phyloP scores from a whole-genome alignment of 2,113 vertebrate species.

The Campylomormyrus numenius region DNA sequence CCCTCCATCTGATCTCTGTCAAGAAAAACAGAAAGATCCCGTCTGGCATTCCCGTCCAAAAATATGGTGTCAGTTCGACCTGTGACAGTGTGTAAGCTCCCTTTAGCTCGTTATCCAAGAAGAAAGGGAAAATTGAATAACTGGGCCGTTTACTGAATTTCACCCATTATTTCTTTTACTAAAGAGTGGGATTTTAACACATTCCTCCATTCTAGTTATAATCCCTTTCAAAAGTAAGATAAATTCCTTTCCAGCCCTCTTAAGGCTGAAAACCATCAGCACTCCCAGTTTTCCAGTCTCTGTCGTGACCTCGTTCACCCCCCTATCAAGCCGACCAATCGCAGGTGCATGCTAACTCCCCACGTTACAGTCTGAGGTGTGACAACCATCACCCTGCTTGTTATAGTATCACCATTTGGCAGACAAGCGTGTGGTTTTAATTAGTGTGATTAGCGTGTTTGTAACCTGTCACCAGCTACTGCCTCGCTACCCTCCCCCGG shows the following conservation, averaged over 20 bases:
- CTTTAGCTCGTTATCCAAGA: neutral
- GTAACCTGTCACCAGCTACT: neutral
- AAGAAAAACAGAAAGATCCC: neutral
- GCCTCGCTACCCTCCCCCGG: neutral
- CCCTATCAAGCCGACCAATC: neutral
- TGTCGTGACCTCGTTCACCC: conserved; percentile 30
- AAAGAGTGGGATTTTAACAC: neutral
- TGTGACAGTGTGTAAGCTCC: neutral
- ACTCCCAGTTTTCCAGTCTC: conserved; percentile 30
- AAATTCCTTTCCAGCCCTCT: neutral
- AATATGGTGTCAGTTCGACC: neutral
- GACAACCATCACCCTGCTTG: neutral
- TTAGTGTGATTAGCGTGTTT: neutral
- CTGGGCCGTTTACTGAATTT: neutral
- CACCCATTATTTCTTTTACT: neutral
- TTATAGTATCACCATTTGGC: neutral
- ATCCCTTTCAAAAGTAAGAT: neutral
- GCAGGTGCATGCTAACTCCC: neutral
- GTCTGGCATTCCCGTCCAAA: neutral
- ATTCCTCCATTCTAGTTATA: neutral
- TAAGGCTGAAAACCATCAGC: neutral
- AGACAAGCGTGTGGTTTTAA: neutral
- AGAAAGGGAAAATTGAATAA: neutral
- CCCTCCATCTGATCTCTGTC: neutral
- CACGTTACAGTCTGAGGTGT: neutral